A percentile compares a stretch with the other conserved stretches of the same genome.
phyloP scores from a whole-genome alignment of 2,888 invertebrate species.

The Bellardia bayeri region DNA sequence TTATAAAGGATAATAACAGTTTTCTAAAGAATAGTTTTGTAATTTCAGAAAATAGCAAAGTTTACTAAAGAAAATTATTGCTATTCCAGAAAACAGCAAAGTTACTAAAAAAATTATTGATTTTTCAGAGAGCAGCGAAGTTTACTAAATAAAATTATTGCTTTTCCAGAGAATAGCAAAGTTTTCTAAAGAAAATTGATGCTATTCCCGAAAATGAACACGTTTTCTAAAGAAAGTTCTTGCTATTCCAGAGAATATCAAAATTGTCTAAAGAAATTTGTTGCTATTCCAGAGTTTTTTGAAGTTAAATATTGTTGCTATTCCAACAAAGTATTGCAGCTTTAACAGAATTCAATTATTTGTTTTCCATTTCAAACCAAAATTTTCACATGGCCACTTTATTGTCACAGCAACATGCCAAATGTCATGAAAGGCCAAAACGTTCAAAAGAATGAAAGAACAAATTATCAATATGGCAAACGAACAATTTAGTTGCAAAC shows the following conservation, averaged over 20 bases:
- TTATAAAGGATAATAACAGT: background rate
- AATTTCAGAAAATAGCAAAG: no score
- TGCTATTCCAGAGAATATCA: no score
- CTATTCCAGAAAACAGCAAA: background rate
- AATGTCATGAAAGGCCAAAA: conserved; percentile 50
- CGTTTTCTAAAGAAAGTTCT: no score
- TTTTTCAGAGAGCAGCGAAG: no score
- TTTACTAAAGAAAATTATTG: background rate
- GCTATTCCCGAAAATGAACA: background rate
- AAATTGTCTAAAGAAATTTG: no score
- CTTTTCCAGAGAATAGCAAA: background rate
- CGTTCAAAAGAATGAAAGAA: conserved; percentile 4
- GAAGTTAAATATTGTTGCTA: no score
- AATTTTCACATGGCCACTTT: conserved; percentile 44
- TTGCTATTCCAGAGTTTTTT: no score
- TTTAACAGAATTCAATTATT: no score
- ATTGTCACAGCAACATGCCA: conserved; percentile 44
- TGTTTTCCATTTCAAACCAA: no score
- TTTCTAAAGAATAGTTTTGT: background rate
- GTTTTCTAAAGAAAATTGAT: background rate
- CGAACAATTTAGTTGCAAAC: conserved; percentile 71
- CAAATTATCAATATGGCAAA: conserved; percentile 68
- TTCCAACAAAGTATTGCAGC: no score
- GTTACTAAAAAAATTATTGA: no score
- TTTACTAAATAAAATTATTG: background rate